Evolutionary conservation across 2,888 invertebrate genomes (phyloP), one percentile per base, ranked within the genome.

Genomic region (Ormyrus nitidulus): DNA sequence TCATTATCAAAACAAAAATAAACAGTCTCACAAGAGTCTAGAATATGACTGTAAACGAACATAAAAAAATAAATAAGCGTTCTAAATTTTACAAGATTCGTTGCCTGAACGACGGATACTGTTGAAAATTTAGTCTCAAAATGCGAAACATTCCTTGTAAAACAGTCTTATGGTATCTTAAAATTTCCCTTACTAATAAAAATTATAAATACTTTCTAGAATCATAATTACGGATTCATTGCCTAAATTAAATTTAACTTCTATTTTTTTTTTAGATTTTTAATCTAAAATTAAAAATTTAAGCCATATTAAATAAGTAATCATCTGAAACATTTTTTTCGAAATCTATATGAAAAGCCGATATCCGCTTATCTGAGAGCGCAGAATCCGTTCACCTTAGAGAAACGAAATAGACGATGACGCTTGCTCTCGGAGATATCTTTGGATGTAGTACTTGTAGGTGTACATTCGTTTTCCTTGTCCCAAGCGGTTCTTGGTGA

Each of bases 401-500:
- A 83, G 51, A 89, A 88, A 65, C 88, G 85, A 79, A 89, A 89
- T 0, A 89, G 86, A 53, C 87, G 85, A 70, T 86, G 85, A 6
- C 86, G 83, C 49, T 86, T 81, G 44, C 64, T 65, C 53, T 79
- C 77, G 13, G 46, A 66, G n/a, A 62, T 68, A 34, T 81, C 79
- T 69, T 79, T 76, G 54, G 79, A 76, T 0, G 19, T 11, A 10
- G 44, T 79, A 13, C 73, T 77, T 13, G 77, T 9, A 9, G 81
- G 77, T 13, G 85, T 49, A 83, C 66, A 74, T 90, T 91, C 59
- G 92, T 93, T 92, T 0, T 93, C 93, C 58, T 89, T 89, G 90
- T 92, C 92, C 92, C 92, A 90, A 3, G 88, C 86, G 10, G 89
- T 92, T 81, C 92, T 92, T 0, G 95, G 95, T 2, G 94, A 94